Conservation (phyloP, 2,888 invertebrate species). For the Carterocephalus palaemon region DNA sequence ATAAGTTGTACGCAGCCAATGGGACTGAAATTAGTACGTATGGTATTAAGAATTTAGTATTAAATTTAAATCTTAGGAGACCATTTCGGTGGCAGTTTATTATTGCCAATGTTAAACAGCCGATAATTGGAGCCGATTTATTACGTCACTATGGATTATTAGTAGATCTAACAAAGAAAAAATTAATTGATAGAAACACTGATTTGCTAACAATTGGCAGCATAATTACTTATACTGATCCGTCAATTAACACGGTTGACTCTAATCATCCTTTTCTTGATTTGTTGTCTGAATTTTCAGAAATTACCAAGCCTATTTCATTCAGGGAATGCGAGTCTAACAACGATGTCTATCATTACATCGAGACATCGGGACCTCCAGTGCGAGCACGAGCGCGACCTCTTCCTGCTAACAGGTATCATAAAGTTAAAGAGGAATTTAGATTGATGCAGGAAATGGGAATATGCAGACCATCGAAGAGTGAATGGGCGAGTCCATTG, state of each 20-base stretch:
- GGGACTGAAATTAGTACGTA: conserved; percentile 26
- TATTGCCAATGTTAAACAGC: conserved; percentile 15
- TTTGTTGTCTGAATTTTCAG: not conserved
- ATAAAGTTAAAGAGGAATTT: conserved; percentile 21
- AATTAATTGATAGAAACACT: not conserved
- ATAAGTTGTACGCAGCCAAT: conserved; percentile 30
- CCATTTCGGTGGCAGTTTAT: conserved; percentile 25
- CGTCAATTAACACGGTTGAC: not conserved
- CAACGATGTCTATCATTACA: no score
- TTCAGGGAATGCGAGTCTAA: not conserved
- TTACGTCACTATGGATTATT: not conserved
- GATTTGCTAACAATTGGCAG: not conserved
- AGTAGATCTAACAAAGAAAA: not conserved
- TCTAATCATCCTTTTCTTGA: not conserved
- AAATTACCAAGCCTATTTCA: not conserved
- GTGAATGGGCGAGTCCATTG: conserved; percentile 42
- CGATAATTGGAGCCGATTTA: not conserved
- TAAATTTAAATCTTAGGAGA: conserved; percentile 24
- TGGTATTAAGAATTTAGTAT: conserved; percentile 14
- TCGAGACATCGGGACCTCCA: conserved; percentile 28
- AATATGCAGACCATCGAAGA: conserved; percentile 55
- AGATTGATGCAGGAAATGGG: conserved; percentile 42
- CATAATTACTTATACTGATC: not conserved
- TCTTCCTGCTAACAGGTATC: conserved; percentile 19
- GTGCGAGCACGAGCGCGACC: conserved; percentile 15